Conservation (phyloP, 1,140 invertebrate species). For the Araneus ventricosus region DNA sequence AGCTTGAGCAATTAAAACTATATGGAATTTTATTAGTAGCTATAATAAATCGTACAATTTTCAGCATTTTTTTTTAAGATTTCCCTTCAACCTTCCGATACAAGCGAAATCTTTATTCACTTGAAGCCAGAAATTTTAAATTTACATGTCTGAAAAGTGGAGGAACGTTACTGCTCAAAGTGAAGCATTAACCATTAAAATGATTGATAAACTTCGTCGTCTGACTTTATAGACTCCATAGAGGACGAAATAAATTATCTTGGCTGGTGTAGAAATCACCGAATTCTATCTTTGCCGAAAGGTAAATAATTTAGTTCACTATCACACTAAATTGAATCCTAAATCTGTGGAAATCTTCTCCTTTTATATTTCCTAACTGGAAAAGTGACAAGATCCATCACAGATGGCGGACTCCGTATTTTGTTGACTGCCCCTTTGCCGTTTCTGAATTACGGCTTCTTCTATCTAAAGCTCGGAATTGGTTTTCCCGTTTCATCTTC, state of each 20-base stretch:
- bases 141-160: too few species aligned
- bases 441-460: conserved; percentile 60
- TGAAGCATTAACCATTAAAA: background rate
- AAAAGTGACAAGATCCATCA: conserved; percentile 36
- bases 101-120: too few species aligned
- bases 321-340: background rate
- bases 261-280: background rate
- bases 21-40: too few species aligned
- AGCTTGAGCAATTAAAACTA: too few species aligned
- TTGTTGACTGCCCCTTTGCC: conserved; percentile 47
- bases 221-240: background rate
- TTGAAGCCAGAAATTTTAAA: too few species aligned
- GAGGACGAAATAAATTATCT: background rate
- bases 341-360: background rate
- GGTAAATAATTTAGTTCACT: conserved; percentile 18
- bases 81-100: too few species aligned
- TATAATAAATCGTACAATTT: too few species aligned
- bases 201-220: background rate
- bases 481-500: conserved; percentile 71
- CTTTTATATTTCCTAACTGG: conserved; percentile 5
- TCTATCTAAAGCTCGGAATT: conserved; percentile 62
- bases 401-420: background rate
- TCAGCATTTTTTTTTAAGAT: too few species aligned
- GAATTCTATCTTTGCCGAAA: background rate
- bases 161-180: too few species aligned